These are phyloP conservation scores for Coenonympha glycerion DNA, from an alignment of 2,888 invertebrate genomes.

Conservation along the genomic window DNA sequence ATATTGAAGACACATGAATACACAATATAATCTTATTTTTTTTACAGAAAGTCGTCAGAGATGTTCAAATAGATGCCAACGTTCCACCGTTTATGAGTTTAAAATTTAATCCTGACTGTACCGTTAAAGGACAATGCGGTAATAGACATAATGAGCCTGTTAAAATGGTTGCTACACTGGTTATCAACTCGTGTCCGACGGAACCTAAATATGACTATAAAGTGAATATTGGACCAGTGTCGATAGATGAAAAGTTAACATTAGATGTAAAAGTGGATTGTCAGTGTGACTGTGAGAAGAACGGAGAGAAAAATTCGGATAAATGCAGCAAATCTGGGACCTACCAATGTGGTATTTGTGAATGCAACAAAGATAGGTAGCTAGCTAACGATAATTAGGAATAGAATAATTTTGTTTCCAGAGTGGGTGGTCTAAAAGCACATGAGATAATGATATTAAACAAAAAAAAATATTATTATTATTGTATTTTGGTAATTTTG, in stretches of 20 bases:
- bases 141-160: conserved; percentile 34
- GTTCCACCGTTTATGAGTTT: conserved; percentile 37
- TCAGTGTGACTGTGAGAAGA: conserved; percentile 82
- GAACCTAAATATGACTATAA: conserved; percentile 15
- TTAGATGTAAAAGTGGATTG: conserved; percentile 83
- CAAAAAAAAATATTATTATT: too few species aligned
- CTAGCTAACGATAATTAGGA: too few species aligned
- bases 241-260: conserved; percentile 79
- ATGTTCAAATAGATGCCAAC: conserved; percentile 30
- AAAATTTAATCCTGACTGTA: conserved; percentile 40
- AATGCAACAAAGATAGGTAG: conserved; percentile 65
- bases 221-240: conserved; percentile 67
- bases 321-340: conserved; percentile 64
- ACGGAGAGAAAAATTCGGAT: conserved; percentile 43
- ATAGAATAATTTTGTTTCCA: too few species aligned
- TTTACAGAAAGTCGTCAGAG: conserved; percentile 39
- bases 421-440: too few species aligned
- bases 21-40: background rate
- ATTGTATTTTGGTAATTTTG: too few species aligned
- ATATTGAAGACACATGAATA: too few species aligned
- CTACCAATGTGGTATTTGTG: conserved; percentile 79
- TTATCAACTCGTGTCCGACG: conserved; percentile 37
- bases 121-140: conserved; percentile 34
- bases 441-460: too few species aligned
- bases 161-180: conserved; percentile 38